Base-by-base conservation (phyloP, 2,797 vertebrate genomes). In the Linurgus olivaceus region DNA sequence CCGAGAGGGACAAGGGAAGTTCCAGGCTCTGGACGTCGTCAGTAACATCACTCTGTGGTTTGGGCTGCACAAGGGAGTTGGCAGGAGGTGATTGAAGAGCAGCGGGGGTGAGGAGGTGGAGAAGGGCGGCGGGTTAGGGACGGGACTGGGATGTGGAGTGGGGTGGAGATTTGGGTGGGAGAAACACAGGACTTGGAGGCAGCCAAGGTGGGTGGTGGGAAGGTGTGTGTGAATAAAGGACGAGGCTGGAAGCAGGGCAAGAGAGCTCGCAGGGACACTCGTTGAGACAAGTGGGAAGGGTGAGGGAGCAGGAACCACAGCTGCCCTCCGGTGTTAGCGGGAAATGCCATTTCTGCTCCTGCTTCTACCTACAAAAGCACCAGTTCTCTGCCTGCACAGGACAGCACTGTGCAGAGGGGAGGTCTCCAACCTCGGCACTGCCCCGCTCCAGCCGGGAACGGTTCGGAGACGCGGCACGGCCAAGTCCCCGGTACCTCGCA, bases 91-190 rank as follows among this genome's bases (percentile, higher is more conserved):
- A 15, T 33, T 37, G 61, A 40, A 40, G 40, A 40, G 16, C 16
- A 40, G 40, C 40, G 16, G 40, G 16, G 40, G 40, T 40, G 40
- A 17, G 40, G 40, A 40, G 40, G 16, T 17, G 23, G 31, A 37
- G 35, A 73, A 63, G 24, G 50, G 29, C 42, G 18, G 45, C 3
- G 6, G 12, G 13, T 7, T 23, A 6, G 29, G n/a, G 24, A 25
- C 0, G 0, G 28, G 26, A 24, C 25, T 4, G 37, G 26, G 17
- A 24, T 8, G 14, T 5, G 48, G 31, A 51, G 7, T 0, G 6
- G 5, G 25, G 16, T 25, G 17, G 13, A 73, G 24, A 47, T 13
- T 4, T 21, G 42, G 16, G 13, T 5, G 38, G 24, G 23, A 40
- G 29, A 61, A 68, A 40, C 17, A 18, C 18, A 13, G 35, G 35